A percentile compares a stretch with the other conserved stretches of the same genome.
Conservation (phyloP, 2,888 invertebrate genomes). For the Zelleria hepariella region DNA sequence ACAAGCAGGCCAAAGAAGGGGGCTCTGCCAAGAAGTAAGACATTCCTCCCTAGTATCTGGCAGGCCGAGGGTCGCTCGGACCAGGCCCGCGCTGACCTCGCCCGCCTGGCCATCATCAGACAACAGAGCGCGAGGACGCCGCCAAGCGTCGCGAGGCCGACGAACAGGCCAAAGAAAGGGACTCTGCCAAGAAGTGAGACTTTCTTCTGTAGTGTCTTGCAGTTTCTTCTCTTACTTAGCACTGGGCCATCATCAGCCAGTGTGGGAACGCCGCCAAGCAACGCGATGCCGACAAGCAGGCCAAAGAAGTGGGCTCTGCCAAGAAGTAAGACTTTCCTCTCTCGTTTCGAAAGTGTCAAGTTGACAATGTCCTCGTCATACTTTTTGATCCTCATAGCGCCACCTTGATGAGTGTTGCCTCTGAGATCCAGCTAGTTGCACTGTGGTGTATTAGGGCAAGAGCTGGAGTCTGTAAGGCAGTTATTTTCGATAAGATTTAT, state of each 20-base stretch:
- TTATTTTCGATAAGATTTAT: too few relatives aligned
- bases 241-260: constrained; percentile 94
- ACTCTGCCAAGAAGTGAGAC: constrained; percentile 29
- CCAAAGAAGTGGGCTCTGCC: constrained; percentile 52
- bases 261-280: constrained; percentile 95
- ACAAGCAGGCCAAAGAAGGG: constrained; percentile 77
- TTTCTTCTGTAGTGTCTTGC: not conserved
- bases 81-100: constrained; percentile 94
- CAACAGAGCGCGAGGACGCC: constrained; percentile 96
- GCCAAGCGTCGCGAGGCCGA: constrained; percentile 93
- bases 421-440: too few relatives aligned
- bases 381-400: too few relatives aligned
- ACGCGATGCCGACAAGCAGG: constrained; percentile 87
- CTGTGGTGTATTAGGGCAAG: too few relatives aligned
- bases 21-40: constrained; percentile 30
- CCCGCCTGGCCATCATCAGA: constrained; percentile 92
- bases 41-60: not conserved
- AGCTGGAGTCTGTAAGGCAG: too few relatives aligned
- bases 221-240: not conserved
- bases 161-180: constrained; percentile 74
- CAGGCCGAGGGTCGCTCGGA: constrained; percentile 97
- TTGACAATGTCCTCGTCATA: too few relatives aligned
- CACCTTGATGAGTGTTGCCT: too few relatives aligned
- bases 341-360: too few relatives aligned
- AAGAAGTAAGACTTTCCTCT: constrained; percentile 27